Evolutionary conservation across 2,888 invertebrate species (phyloP).

Genomic region (Polyommatus iphigenia): DNA sequence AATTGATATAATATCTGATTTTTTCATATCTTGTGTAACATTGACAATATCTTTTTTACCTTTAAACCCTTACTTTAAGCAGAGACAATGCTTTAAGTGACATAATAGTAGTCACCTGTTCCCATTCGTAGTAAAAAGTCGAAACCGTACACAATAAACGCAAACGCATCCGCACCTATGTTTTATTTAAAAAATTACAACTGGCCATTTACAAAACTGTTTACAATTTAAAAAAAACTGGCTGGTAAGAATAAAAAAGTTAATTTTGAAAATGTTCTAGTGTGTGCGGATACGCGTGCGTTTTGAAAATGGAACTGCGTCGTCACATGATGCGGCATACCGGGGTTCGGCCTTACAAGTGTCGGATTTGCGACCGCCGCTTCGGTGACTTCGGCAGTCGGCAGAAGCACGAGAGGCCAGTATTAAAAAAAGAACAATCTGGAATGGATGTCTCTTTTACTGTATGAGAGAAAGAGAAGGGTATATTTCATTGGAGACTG

Average conservation of each 20-base stretch:
- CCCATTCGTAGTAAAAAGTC: constrained; percentile 50
- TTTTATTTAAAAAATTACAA: not conserved
- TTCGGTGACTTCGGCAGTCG: constrained; percentile 73
- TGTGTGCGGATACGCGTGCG: constrained; percentile 59
- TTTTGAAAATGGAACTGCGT: constrained; percentile 57
- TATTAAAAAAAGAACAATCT: constrained; percentile 32
- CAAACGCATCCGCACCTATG: constrained; percentile 53
- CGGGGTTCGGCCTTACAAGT: constrained; percentile 71
- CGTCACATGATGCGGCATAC: constrained; percentile 76
- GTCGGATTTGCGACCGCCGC: constrained; percentile 68
- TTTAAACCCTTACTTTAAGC: not conserved
- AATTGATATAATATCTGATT: too few relatives aligned
- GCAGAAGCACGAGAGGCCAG: constrained; percentile 74
- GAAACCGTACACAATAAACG: constrained; percentile 47
- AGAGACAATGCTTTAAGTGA: too few relatives aligned
- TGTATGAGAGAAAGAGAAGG: not conserved
- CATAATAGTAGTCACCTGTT: constrained; percentile 50
- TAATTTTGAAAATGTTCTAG: constrained; percentile 41
- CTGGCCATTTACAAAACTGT: not conserved
- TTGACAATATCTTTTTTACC: not conserved
- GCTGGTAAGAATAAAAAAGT: not conserved
- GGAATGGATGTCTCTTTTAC: not conserved
- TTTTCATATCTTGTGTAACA: too few relatives aligned
- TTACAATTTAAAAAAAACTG: not conserved
- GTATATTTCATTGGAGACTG: not conserved